phyloP scores from a whole-genome alignment of 2,888 invertebrate species.

The Yponomeuta cagnagella region DNA sequence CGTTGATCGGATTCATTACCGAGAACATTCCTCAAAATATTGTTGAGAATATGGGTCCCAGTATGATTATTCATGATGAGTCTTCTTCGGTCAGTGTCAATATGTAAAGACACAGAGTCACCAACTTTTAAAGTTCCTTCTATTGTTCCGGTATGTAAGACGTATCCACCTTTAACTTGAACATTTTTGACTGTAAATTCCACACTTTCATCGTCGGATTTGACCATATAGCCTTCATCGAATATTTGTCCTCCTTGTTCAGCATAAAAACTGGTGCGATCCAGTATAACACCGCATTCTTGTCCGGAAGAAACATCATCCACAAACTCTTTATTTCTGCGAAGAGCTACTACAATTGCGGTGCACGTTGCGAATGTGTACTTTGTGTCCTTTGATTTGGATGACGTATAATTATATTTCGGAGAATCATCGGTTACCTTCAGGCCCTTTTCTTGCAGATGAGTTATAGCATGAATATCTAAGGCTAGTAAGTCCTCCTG shows the following conservation, averaged over 20 bases:
- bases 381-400: conserved; percentile 79
- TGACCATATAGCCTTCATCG: conserved; percentile 94
- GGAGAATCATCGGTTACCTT: conserved; percentile 91
- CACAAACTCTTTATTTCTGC: conserved; percentile 89
- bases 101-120: conserved; percentile 86
- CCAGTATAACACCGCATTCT: conserved; percentile 93
- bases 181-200: conserved; percentile 96
- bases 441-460: conserved; percentile 86
- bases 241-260: conserved; percentile 99
- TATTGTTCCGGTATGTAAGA: conserved; percentile 93
- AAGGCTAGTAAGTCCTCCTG: conserved; percentile 90
- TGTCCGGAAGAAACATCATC: conserved; percentile 87
- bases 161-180: conserved; percentile 96
- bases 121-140: conserved; percentile 90
- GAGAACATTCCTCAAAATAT: conserved; percentile 91
- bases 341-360: conserved; percentile 88
- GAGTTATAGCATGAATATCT: conserved; percentile 95
- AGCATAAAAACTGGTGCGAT: conserved; percentile 97
- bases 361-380: conserved; percentile 85
- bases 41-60: conserved; percentile 97
- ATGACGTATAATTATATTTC: conserved; percentile 92
- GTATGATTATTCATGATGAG: conserved; percentile 99
- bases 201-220: conserved; percentile 86
- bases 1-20: conserved; percentile 95
- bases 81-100: conserved; percentile 90